Evolutionary conservation across 2,888 invertebrate species (phyloP).

Genomic region (Conchocele bisecta): DNA sequence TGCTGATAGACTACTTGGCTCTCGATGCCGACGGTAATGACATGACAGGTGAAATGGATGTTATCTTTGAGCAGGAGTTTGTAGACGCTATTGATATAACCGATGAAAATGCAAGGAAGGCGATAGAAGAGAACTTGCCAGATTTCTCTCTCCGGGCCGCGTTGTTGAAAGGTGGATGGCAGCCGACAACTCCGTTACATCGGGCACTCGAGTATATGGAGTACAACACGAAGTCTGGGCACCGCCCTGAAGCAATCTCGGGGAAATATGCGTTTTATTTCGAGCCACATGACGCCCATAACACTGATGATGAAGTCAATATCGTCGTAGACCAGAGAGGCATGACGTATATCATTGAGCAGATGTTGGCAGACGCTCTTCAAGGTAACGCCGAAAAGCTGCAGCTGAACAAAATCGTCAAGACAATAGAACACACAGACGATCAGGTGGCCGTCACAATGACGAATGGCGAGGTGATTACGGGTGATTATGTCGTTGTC

Average conservation of each 20-base stretch:
- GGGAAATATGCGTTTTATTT: neutral
- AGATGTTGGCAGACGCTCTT: neutral
- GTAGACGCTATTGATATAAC: conserved; percentile 1
- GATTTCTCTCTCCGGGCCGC: conserved; percentile 30
- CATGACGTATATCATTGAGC: neutral
- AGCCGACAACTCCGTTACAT: conserved; percentile 19
- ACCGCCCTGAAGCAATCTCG: neutral
- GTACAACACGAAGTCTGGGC: conserved; percentile 28
- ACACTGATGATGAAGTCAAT: neutral
- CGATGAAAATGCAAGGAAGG: conserved; percentile 10
- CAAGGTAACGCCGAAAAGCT: conserved; percentile 14
- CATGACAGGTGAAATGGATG: conserved; percentile 20
- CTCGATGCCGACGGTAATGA: conserved; percentile 25
- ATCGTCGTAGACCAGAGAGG: neutral
- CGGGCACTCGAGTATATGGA: conserved; percentile 29
- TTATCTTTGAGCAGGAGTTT: neutral
- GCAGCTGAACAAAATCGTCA: conserved; percentile 34
- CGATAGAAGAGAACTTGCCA: neutral
- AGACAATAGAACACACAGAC: conserved; percentile 19
- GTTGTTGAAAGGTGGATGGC: conserved; percentile 26
- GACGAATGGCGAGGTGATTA: conserved; percentile 16
- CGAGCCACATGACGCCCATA: neutral
- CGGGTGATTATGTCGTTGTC: conserved; percentile 45
- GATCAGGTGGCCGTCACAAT: conserved; percentile 33
- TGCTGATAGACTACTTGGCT: conserved; percentile 21